These are phyloP conservation scores for Carassius carassius DNA, from an alignment of 2,113 vertebrate species.

Conservation along the genomic window DNA sequence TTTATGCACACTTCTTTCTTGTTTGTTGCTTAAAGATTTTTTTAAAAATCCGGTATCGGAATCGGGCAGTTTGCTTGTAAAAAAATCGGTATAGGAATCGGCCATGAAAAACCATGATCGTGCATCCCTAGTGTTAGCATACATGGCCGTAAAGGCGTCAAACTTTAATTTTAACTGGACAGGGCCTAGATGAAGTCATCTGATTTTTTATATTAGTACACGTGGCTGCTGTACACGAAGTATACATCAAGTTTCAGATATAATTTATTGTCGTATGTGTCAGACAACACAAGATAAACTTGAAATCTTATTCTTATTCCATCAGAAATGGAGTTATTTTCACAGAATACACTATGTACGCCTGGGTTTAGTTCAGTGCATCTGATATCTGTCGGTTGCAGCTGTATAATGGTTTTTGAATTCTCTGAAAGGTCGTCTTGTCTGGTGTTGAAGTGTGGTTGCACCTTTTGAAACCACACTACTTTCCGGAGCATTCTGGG, in stretches of 20 bases:
- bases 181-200: not conserved
- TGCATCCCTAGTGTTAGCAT: not conserved
- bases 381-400: not conserved
- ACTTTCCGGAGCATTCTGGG: slow-evolving; percentile 6
- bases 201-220: not conserved
- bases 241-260: not conserved
- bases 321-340: not conserved
- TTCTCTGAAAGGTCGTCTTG: slow-evolving; percentile 14
- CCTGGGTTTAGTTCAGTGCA: not conserved
- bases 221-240: not conserved
- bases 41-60: no score
- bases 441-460: not conserved
- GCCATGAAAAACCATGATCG: no score
- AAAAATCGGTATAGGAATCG: no score
- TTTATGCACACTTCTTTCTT: no score
- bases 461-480: slow-evolving; percentile 27
- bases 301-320: not conserved
- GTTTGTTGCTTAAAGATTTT: no score
- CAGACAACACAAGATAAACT: not conserved
- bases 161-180: not conserved
- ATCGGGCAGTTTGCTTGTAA: no score
- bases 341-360: not conserved
- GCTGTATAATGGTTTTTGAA: slow-evolving; percentile 1
- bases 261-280: no score
- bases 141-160: not conserved